Percentiles rank a stretch among this genome's conserved stretches.
Evolutionary conservation across 2,888 invertebrate species (phyloP).

Genomic region (Orchestes rusci): DNA sequence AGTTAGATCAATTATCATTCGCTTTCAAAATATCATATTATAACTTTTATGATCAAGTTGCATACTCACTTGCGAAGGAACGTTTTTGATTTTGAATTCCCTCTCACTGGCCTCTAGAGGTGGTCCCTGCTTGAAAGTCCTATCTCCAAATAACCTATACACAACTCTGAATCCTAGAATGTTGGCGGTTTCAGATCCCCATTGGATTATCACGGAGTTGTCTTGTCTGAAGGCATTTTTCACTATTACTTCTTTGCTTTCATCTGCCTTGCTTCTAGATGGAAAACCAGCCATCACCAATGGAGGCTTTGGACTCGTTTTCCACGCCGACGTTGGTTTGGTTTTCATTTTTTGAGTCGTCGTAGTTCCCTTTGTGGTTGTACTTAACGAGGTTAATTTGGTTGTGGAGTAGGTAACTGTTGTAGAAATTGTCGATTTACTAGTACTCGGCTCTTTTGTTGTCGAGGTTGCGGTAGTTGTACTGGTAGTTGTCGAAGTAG

Average conservation of each 20-base stretch:
- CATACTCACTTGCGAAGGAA: constrained; percentile 73
- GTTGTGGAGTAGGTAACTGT: constrained; percentile 29
- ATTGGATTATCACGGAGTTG: constrained; percentile 81
- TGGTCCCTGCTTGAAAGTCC: constrained; percentile 83
- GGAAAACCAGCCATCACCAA: constrained; percentile 64
- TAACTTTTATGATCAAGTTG: no score
- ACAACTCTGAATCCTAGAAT: constrained; percentile 86
- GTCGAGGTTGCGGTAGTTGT: constrained; percentile 32
- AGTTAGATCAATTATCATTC: no score
- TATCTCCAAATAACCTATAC: constrained; percentile 83
- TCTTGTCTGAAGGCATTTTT: constrained; percentile 81
- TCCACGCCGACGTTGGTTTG: constrained; percentile 40
- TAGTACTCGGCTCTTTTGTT: constrained; percentile 32
- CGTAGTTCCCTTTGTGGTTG: constrained; percentile 34
- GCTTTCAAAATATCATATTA: no score
- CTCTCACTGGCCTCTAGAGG: constrained; percentile 82
- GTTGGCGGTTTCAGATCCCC: constrained; percentile 83
- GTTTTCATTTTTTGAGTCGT: constrained; percentile 35
- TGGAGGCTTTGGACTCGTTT: constrained; percentile 56
- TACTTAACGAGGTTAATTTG: constrained; percentile 29
- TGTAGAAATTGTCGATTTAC: constrained; percentile 34
- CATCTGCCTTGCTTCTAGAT: constrained; percentile 55
- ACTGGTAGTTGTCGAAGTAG: constrained; percentile 29
- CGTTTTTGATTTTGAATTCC: constrained; percentile 89
- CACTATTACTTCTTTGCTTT: constrained; percentile 70